phyloP scores from a whole-genome alignment of 2,888 invertebrate species.

The Idaea dimidiata region DNA sequence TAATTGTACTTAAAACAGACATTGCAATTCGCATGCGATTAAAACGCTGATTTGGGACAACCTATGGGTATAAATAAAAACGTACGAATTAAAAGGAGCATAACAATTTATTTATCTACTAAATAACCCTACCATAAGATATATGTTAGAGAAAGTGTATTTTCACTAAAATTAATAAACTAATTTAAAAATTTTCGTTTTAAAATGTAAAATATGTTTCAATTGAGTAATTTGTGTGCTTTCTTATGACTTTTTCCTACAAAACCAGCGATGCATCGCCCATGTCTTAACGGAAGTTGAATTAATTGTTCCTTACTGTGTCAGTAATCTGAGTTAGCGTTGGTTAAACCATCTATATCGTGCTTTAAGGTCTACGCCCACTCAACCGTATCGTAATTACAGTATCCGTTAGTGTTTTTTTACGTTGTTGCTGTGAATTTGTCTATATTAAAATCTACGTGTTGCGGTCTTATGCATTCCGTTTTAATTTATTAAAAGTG shows the following conservation, averaged over 20 bases:
- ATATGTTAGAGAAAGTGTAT: neutral
- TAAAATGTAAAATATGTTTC: neutral
- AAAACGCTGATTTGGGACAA: too few relatives aligned
- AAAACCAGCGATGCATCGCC: neutral
- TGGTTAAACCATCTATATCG: neutral
- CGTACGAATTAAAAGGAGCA: too few relatives aligned
- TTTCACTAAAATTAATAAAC: neutral
- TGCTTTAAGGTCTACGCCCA: neutral
- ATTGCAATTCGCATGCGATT: too few relatives aligned
- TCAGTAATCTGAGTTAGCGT: neutral
- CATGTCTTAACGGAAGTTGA: neutral
- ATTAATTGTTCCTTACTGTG: neutral
- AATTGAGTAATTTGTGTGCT: constrained; percentile 1
- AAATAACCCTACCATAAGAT: neutral
- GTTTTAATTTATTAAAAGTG: too few relatives aligned
- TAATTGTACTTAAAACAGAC: too few relatives aligned
- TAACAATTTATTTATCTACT: too few relatives aligned
- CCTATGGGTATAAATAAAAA: too few relatives aligned
- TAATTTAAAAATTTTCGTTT: neutral
- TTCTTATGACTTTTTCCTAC: neutral
- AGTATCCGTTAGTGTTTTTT: neutral
- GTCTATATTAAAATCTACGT: too few relatives aligned
- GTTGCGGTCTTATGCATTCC: too few relatives aligned
- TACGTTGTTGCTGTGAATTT: too few relatives aligned
- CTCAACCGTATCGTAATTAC: neutral